Conservation (phyloP, 2,888 invertebrate species). For the Zele albiditarsus region DNA sequence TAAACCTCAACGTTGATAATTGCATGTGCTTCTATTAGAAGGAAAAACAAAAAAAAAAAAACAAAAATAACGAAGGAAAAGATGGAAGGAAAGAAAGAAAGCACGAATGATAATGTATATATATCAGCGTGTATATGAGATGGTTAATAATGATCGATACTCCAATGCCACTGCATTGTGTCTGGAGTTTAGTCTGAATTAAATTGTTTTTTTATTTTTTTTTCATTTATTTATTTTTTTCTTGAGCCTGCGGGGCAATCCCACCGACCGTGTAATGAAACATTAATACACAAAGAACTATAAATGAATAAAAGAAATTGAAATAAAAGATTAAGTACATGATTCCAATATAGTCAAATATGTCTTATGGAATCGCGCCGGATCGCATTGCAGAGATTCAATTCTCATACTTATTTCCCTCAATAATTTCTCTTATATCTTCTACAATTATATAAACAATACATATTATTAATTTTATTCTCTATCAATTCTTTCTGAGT, state of each 20-base stretch:
- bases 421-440: neutral
- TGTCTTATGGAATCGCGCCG: slow-evolving; percentile 47
- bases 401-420: neutral
- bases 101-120: slow-evolving; percentile 9
- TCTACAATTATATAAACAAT: neutral
- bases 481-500: neutral
- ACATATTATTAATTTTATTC: neutral
- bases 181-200: neutral
- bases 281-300: slow-evolving; percentile 18
- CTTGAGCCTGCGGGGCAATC: slow-evolving; percentile 23
- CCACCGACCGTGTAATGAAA: slow-evolving; percentile 34
- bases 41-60: neutral
- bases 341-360: neutral
- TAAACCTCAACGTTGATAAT: slow-evolving; percentile 11
- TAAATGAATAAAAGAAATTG: slow-evolving; percentile 21
- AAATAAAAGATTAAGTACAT: neutral
- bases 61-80: slow-evolving; percentile 14
- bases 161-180: neutral
- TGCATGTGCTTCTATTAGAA: slow-evolving; percentile 31
- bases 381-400: slow-evolving; percentile 44
- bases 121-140: slow-evolving; percentile 36
- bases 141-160: neutral
- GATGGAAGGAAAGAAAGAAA: neutral
- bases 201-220: slow-evolving; percentile 18
- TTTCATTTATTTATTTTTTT: slow-evolving; percentile 27